Evolutionary conservation across 2,113 vertebrate species (phyloP).

Genomic region (Condylura cristata): DNA sequence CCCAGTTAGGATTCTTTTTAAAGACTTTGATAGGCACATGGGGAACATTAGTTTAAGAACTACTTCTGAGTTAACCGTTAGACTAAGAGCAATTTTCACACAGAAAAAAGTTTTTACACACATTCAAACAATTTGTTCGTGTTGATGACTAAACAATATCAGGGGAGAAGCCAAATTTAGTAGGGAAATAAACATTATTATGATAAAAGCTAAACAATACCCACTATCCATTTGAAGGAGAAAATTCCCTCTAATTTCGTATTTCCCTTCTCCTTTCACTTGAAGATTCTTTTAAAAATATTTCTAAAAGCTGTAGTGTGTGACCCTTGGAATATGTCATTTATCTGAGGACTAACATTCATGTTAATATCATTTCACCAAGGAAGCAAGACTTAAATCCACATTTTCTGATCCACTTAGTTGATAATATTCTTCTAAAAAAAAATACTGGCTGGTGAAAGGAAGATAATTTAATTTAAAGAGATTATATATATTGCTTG

Average conservation of each 20-base stretch:
- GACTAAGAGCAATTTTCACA: background rate
- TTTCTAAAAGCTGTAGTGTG: slow-evolving; percentile 61
- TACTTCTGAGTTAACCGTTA: background rate
- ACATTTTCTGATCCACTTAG: slow-evolving; percentile 80
- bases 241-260: slow-evolving; percentile 51
- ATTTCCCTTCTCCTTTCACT: slow-evolving; percentile 36
- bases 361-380: slow-evolving; percentile 77
- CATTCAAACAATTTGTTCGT: background rate
- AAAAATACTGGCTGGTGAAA: slow-evolving; percentile 71
- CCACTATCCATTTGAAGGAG: slow-evolving; percentile 24
- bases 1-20: too few species aligned
- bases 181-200: background rate
- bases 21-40: background rate
- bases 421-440: slow-evolving; percentile 80
- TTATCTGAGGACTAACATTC: slow-evolving; percentile 70
- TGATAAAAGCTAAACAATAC: slow-evolving; percentile 40
- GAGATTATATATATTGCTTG: slow-evolving; percentile 73
- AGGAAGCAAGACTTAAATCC: slow-evolving; percentile 76
- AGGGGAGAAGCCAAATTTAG: background rate
- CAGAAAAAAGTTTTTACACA: background rate
- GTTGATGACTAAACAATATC: slow-evolving; percentile 32
- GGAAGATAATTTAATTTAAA: slow-evolving; percentile 81
- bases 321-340: slow-evolving; percentile 66
- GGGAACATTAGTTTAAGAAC: background rate
- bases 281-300: slow-evolving; percentile 56